A percentile compares a stretch with the other conserved stretches of the same genome.
These are phyloP conservation scores for Ochotona curzoniae DNA, from an alignment of 2,113 vertebrate species.

Conservation along the genomic window DNA sequence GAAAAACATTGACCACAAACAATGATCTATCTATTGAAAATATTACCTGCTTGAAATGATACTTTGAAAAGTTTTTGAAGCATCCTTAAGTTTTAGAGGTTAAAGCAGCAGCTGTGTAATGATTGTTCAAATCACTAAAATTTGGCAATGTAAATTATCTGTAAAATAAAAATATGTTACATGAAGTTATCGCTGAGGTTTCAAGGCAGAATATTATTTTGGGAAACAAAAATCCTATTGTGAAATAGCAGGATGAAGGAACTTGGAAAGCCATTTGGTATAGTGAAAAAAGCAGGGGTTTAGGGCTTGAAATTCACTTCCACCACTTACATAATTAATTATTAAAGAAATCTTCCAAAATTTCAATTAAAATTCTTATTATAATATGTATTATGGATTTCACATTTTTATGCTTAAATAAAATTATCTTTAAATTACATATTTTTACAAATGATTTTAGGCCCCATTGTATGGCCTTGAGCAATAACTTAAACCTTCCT, in stretches of 20 bases:
- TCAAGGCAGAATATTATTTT: constrained; percentile 45
- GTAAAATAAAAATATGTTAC: background rate
- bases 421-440: too few species aligned
- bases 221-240: constrained; percentile 18
- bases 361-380: too few species aligned
- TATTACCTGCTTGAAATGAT: background rate
- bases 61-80: background rate
- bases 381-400: too few species aligned
- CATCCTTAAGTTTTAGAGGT: constrained; percentile 14
- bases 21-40: background rate
- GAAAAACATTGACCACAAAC: constrained; percentile 15
- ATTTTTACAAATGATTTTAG: too few species aligned
- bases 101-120: constrained; percentile 11
- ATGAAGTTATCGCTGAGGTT: background rate
- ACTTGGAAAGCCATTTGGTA: background rate
- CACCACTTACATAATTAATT: background rate
- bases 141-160: background rate
- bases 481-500: background rate
- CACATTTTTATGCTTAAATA: too few species aligned
- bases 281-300: constrained; percentile 27
- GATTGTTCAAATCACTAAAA: background rate
- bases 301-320: background rate
- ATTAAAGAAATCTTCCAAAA: too few species aligned
- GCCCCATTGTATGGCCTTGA: background rate
- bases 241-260: background rate